Evolutionary conservation across 1,140 invertebrate genomes (phyloP).

Genomic region (Papilio aristodemus): DNA sequence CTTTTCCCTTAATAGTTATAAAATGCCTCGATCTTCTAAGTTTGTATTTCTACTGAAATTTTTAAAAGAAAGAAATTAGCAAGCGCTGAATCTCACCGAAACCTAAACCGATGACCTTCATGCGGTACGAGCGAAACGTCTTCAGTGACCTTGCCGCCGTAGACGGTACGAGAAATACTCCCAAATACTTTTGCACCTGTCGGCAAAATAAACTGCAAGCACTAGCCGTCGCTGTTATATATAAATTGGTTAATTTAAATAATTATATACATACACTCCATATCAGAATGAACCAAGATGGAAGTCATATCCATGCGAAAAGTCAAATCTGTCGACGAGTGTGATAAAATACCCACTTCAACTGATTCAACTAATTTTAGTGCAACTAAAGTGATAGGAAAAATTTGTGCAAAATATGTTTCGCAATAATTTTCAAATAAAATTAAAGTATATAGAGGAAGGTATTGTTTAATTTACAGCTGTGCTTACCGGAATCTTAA

Average conservation of each 20-base stretch:
- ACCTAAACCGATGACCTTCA: neutral
- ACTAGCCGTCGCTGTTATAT: neutral
- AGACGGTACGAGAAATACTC: neutral
- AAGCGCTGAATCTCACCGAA: neutral
- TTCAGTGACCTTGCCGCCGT: neutral
- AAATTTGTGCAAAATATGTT: too few relatives aligned
- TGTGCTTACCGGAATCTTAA: neutral
- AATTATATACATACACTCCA: too few relatives aligned
- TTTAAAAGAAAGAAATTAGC: neutral
- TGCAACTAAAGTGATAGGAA: too few relatives aligned
- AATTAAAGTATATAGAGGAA: neutral
- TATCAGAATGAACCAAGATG: too few relatives aligned
- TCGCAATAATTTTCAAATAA: neutral
- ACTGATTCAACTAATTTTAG: too few relatives aligned
- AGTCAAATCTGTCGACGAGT: too few relatives aligned
- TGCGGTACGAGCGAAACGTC: neutral
- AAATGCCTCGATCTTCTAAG: too few relatives aligned
- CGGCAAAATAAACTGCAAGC: neutral
- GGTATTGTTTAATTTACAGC: neutral
- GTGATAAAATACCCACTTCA: too few relatives aligned
- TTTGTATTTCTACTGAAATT: neutral
- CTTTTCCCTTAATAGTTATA: too few relatives aligned
- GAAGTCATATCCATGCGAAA: too few relatives aligned
- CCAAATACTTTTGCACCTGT: slow-evolving; percentile 9
- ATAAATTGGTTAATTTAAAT: neutral